Conservation (phyloP, 1,140 invertebrate species). For the Drosophila pruinosa region DNA sequence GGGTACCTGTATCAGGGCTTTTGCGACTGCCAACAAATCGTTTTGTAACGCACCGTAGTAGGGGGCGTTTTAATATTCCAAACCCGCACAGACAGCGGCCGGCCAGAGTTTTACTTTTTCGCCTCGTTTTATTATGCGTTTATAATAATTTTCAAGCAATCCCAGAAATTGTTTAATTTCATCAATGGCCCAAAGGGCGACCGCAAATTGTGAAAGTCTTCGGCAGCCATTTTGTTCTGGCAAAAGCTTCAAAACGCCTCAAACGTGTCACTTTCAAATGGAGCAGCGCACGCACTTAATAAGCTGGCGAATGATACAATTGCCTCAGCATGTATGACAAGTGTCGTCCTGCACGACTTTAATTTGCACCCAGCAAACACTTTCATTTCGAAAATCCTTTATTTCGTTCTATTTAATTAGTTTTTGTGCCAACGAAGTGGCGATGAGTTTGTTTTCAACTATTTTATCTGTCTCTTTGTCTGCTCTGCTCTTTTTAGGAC, state of each 20-base stretch:
- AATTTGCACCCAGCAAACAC: neutral
- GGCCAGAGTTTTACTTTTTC: constrained; percentile 30
- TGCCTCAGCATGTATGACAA: neutral
- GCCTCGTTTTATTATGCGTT: constrained; percentile 49
- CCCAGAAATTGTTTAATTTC: constrained; percentile 66
- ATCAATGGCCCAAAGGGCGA: constrained; percentile 28
- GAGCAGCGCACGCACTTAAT: neutral
- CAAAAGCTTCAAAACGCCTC: neutral
- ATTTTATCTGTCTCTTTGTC: too few relatives aligned
- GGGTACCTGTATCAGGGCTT: constrained; percentile 11
- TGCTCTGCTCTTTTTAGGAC: too few relatives aligned
- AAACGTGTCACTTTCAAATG: neutral
- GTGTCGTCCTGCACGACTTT: neutral
- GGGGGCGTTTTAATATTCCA: constrained; percentile 61
- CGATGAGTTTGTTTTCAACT: too few relatives aligned
- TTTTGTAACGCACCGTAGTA: neutral
- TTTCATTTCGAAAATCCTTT: neutral
- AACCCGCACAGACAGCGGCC: constrained; percentile 55
- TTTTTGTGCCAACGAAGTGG: neutral
- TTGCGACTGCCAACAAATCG: constrained; percentile 8
- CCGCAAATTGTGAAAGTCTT: constrained; percentile 32
- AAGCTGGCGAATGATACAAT: neutral
- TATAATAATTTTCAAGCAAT: constrained; percentile 57
- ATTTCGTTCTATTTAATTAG: neutral
- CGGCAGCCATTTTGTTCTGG: constrained; percentile 41